Evolutionary conservation across 2,888 invertebrate genomes (phyloP), one percentile per base, ranked within the genome.

Genomic region (Norana najaformis): DNA sequence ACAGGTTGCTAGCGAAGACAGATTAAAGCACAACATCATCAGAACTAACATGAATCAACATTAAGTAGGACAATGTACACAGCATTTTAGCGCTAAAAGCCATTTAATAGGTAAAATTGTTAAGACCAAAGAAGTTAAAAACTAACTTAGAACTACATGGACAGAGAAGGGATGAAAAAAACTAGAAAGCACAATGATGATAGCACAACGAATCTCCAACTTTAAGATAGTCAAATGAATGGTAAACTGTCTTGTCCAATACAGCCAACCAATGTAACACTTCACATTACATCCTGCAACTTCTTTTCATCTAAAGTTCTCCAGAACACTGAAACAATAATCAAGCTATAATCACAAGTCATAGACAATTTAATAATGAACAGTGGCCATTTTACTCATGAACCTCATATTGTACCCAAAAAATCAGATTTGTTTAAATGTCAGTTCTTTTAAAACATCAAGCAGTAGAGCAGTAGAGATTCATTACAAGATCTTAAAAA

Each of bases 291-390:
- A 35, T 85, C 35, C 23, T 85, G 36, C 8, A 23, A 85, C 35
- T 83, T 35, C 83, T 83, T 83, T 83, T 85, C 37, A 35, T 37
- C 85, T 85, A 37, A 23, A 36, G 23, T 85, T 85, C 4, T 85
- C 85, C 85, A 35, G 85, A n/a, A 85, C 85, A 35, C 36, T n/a
- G 85, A 85, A 85, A 85, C 85, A 85, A 6, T 36, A 85, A 35
- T 20, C 85, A 85, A 36, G 69, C 69, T 69, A 69, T 69, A n/a
- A 69, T 69, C n/a, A n/a, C n/a, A 16, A n/a, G 30, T n/a, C n/a
- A 69, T 69, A n/a, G 69, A 69, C 69, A 69, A 69, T 69, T 30
- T n/a, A 69, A n/a, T n/a, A 69, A n/a, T 69, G 30, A 69, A 69
- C 30, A 69, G 69, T 20, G 47, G 69, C n/a, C 69, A 69, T 30